Evolutionary conservation across 1,140 invertebrate genomes (phyloP), one percentile per base, ranked within the genome.

Genomic region (Pentalonia nigronervosa): DNA sequence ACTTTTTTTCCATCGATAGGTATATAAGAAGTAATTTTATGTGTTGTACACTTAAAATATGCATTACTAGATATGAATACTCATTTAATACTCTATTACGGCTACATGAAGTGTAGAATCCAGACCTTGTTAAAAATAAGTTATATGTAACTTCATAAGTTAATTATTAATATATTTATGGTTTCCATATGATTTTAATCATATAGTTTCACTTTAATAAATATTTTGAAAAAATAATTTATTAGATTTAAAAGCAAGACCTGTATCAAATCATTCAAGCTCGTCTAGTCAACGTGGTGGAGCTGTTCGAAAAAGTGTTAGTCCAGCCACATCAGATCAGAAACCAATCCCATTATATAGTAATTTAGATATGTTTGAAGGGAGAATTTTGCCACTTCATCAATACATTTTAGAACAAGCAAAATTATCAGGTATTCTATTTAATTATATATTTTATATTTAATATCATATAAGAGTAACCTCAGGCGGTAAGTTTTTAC

Each of bases 381-480:
- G 96, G 94, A 96, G 96, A 95, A 95, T 98, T 88, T 95, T 98
- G 94, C 98, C 98, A 8, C 95, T 98, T 91, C 98, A 98, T 95
- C 97, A 98, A 95, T 98, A 98, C 94, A 98, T 98, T 90, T 96
- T 98, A 94, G 98, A 98, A 95, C 97, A 98, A 95, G 97, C 97
- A 0, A 97, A 97, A 95, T 95, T 97, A 14, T 97, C 97, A 94
- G 97, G 97, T 96, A 94, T 95, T 84, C 14, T 45, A 67, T 47
- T 90, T 90, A 67, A 20, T 45, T 90, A 45, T 2, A 41, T 41
- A 23, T 21, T n/a, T 14, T 88, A 48, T 34, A 8, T 14, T 50
- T 9, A 36, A 20, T 36, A 25, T 41, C 11, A 67, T n/a, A 30
- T n/a, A 67, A 67, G 30, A n/a, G 14, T 67, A n/a, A 17, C 30